Conservation (phyloP, 2,797 vertebrate genomes). For the Allobates femoralis region DNA sequence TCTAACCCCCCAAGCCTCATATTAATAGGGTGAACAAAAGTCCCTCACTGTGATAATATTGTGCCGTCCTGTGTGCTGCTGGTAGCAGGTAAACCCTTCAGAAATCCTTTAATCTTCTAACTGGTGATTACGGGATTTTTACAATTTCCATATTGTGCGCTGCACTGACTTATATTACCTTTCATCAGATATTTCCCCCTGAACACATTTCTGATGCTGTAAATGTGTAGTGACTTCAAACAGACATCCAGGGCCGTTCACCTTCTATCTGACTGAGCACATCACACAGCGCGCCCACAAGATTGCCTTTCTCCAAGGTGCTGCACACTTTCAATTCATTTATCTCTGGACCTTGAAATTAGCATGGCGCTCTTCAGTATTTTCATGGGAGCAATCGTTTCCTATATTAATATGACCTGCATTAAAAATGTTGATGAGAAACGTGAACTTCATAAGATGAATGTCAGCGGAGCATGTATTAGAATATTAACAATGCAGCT, state of each 20-base stretch:
- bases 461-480: background rate
- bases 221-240: slow-evolving; percentile 45
- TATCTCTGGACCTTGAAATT: slow-evolving; percentile 52
- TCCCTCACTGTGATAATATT: background rate
- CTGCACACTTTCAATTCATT: slow-evolving; percentile 36
- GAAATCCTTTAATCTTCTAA: slow-evolving; percentile 39
- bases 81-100: slow-evolving; percentile 3
- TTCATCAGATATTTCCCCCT: slow-evolving; percentile 43
- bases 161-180: slow-evolving; percentile 28
- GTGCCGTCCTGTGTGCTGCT: background rate
- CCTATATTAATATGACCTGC: background rate
- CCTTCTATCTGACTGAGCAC: slow-evolving; percentile 45
- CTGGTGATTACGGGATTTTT: background rate
- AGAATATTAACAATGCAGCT: background rate
- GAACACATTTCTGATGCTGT: slow-evolving; percentile 37
- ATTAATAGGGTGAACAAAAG: background rate
- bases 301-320: slow-evolving; percentile 45
- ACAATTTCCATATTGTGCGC: slow-evolving; percentile 39
- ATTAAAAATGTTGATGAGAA: slow-evolving; percentile 6
- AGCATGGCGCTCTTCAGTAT: slow-evolving; percentile 2
- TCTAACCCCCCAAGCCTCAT: background rate
- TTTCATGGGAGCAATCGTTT: slow-evolving; percentile 28
- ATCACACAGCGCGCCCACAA: slow-evolving; percentile 32
- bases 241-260: slow-evolving; percentile 36
- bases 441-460: background rate